Evolutionary conservation across 2,888 invertebrate genomes (phyloP).

Genomic region (Macrosiphum euphorbiae): DNA sequence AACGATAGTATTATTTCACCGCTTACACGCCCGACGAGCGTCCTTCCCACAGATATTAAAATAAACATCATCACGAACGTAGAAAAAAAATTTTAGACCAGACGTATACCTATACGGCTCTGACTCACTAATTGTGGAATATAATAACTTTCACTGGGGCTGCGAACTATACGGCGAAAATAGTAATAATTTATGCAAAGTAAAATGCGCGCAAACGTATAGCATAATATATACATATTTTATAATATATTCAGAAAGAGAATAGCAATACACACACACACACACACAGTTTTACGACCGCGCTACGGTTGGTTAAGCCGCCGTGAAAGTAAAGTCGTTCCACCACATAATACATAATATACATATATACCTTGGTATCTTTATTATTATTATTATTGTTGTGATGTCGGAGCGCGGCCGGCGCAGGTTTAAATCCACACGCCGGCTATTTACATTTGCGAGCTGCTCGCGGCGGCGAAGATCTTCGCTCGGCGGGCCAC

Average conservation of each 20-base stretch:
- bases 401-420: neutral
- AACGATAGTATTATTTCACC: neutral
- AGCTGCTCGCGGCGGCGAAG: neutral
- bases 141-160: conserved; percentile 33
- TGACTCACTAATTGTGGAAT: conserved; percentile 1
- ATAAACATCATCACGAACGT: neutral
- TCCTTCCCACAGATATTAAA: neutral
- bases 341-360: neutral
- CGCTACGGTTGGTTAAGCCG: conserved; percentile 59
- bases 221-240: neutral
- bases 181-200: conserved; percentile 14
- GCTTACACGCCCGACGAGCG: conserved; percentile 11
- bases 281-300: conserved; percentile 2
- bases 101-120: neutral
- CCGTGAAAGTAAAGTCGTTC: conserved; percentile 61
- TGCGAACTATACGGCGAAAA: neutral
- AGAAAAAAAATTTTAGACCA: neutral
- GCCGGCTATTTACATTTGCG: conserved; percentile 47
- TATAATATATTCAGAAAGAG: conserved; percentile 6
- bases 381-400: conserved; percentile 7
- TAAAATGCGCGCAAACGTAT: conserved; percentile 17
- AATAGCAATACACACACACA: neutral
- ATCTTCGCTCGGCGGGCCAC: neutral
- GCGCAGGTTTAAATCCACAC: neutral
- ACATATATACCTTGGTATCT: neutral